Evolutionary conservation across 2,113 vertebrate species (phyloP), one percentile per base, ranked within the genome.

Genomic region (Crotophaga sulcirostris): DNA sequence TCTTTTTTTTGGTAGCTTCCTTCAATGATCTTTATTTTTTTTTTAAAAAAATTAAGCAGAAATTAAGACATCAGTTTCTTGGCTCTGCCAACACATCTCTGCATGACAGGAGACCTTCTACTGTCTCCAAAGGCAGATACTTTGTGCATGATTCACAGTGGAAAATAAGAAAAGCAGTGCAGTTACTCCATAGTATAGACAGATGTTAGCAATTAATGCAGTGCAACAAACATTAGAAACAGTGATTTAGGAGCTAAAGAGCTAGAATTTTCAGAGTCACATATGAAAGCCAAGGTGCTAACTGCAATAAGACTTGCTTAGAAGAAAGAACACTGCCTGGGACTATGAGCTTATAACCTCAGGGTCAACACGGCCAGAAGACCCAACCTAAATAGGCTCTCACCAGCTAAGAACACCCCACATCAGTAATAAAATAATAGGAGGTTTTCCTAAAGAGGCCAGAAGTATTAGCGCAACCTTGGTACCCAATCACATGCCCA

Each of bases 401-500:
- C 21, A 8, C 3, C 2, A 6, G 9, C 33, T 73, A 17, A 73
- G 38, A 81, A 8, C 38, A 47, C 6, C 33, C 20, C 11, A 31
- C 16, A 36, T 6, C 1, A 3, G 23, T 34, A 81, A 13, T 2
- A 47, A 44, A 69, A 69, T 38, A 63, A 40, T 0, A 14, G 15
- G 9, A 34, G 40, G 23, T 74, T 44, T 92, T 36, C 59, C 54
- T 34, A 31, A 68, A 14, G 33, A 84, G 21, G 18, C 18, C n/a
- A 85, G 34, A 7, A 0, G 1, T 24, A 3, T 10, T 60, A 66
- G 25, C 2, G 1, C 0, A 0, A 38, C 38, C 45, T 56, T 69
- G 40, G 25, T 2, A 7, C 10, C 20, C 9, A 26, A 56, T 68
- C 34, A 36, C 15, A 47, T 34, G 17, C 4, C 17, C 20, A 20